Percentiles rank a stretch among this genome's conserved stretches.
These are phyloP conservation scores for Smithornis capensis DNA, from an alignment of 2,113 vertebrate species.

Conservation along the genomic window DNA sequence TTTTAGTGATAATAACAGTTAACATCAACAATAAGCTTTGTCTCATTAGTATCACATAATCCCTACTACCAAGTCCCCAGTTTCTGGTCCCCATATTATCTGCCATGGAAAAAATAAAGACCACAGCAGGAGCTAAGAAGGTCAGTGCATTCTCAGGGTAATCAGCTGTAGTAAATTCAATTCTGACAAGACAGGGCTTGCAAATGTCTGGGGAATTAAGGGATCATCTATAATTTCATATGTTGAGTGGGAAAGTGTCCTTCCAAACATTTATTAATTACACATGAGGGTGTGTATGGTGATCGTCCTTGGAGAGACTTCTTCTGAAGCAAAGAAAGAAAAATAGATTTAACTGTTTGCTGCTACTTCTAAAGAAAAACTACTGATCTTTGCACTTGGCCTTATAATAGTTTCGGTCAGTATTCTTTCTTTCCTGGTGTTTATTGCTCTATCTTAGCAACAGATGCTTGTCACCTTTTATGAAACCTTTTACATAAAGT, in stretches of 20 bases:
- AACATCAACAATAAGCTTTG: constrained; percentile 63
- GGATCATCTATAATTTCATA: constrained; percentile 69
- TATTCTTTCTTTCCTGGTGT: not conserved
- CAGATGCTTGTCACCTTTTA: not conserved
- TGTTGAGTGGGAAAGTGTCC: constrained; percentile 53
- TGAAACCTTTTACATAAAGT: not conserved
- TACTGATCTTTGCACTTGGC: not conserved
- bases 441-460: not conserved
- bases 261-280: constrained; percentile 57
- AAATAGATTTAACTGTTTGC: not conserved
- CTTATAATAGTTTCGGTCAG: not conserved
- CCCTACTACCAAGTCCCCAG: constrained; percentile 52
- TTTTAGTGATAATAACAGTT: constrained; percentile 64
- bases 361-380: not conserved
- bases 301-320: not conserved
- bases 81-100: constrained; percentile 67
- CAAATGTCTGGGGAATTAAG: constrained; percentile 69
- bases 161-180: constrained; percentile 75
- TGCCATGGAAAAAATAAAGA: constrained; percentile 56
- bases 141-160: constrained; percentile 77
- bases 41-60: constrained; percentile 72
- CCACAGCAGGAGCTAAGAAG: constrained; percentile 73
- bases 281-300: not conserved
- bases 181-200: constrained; percentile 71
- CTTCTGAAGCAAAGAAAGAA: constrained; percentile 5